Evolutionary conservation across 2,888 invertebrate species (phyloP).

Genomic region (Drosophila conformis): DNA sequence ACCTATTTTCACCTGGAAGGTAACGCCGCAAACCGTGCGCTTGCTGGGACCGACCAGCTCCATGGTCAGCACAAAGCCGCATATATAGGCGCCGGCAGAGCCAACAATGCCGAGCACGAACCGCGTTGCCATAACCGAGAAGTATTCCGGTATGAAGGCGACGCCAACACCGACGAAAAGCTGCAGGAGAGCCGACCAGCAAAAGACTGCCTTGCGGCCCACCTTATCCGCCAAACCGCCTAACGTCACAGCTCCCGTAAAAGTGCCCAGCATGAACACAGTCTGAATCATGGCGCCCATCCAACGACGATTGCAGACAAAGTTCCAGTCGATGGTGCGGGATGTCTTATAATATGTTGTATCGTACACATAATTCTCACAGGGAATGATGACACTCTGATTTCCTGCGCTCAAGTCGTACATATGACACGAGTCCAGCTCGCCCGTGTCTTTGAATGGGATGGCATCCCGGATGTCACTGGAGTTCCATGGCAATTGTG

Average conservation of each 20-base stretch:
- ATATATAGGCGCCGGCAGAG: slow-evolving; percentile 89
- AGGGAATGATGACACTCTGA: slow-evolving; percentile 85
- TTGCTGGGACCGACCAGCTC: slow-evolving; percentile 93
- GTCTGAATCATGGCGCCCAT: slow-evolving; percentile 93
- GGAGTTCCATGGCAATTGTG: slow-evolving; percentile 87
- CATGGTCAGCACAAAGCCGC: slow-evolving; percentile 89
- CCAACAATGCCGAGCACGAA: slow-evolving; percentile 93
- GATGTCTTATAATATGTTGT: slow-evolving; percentile 90
- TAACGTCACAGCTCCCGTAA: slow-evolving; percentile 91
- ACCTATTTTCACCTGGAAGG: slow-evolving; percentile 85
- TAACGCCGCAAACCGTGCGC: slow-evolving; percentile 91
- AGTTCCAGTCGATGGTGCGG: slow-evolving; percentile 92
- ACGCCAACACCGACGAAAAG: slow-evolving; percentile 89
- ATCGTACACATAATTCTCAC: slow-evolving; percentile 90
- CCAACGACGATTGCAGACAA: slow-evolving; percentile 92
- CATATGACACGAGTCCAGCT: slow-evolving; percentile 88
- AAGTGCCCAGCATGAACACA: slow-evolving; percentile 91
- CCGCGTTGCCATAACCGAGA: slow-evolving; percentile 88
- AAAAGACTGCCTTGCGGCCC: slow-evolving; percentile 92
- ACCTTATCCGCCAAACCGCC: slow-evolving; percentile 92
- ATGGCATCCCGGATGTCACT: slow-evolving; percentile 86
- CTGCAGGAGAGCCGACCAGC: slow-evolving; percentile 91
- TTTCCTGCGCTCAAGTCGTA: slow-evolving; percentile 68
- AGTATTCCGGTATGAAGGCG: slow-evolving; percentile 92
- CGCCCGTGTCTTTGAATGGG: slow-evolving; percentile 86